Evolutionary conservation across 2,888 invertebrate genomes (phyloP).

Genomic region (Trypoxylon attenuatum): DNA sequence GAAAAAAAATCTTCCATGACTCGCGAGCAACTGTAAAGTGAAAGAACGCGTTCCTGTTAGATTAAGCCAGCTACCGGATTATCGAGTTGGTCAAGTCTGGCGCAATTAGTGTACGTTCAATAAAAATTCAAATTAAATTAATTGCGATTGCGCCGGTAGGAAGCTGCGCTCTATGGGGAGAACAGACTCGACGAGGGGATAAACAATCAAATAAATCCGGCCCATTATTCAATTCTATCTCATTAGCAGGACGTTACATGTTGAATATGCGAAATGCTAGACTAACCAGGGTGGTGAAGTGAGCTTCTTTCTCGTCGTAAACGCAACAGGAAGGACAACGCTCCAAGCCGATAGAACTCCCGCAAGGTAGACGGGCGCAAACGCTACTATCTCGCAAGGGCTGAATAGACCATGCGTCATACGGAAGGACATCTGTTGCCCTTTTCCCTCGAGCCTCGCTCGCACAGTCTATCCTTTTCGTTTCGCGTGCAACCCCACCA

Average conservation of each 20-base stretch:
- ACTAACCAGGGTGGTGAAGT: conserved; percentile 22
- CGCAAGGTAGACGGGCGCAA: conserved; percentile 42
- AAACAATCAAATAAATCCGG: too few species aligned
- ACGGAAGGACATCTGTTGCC: conserved; percentile 62
- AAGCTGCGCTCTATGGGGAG: too few species aligned
- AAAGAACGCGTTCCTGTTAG: too few species aligned
- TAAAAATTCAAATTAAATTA: conserved; percentile 28
- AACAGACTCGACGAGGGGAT: too few species aligned
- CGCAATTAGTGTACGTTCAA: too few species aligned
- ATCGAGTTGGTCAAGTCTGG: too few species aligned
- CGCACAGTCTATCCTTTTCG: conserved; percentile 2
- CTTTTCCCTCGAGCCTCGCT: conserved; percentile 49
- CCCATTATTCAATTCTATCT: too few species aligned
- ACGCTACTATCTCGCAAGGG: conserved; percentile 49
- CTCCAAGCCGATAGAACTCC: conserved; percentile 27
- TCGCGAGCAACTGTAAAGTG: too few species aligned
- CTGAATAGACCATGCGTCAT: conserved; percentile 56
- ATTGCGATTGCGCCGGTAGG: conserved; percentile 1
- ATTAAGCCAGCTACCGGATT: too few species aligned
- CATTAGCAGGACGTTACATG: too few species aligned
- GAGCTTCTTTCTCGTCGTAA: conserved; percentile 10
- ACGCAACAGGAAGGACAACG: conserved; percentile 2
- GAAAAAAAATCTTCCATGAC: conserved; percentile 4
- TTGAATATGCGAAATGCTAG: background rate
- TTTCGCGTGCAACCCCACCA: background rate